Percentiles rank a stretch among this genome's conserved stretches.
These are phyloP conservation scores for Zaprionus davidi DNA, from an alignment of 1,140 invertebrate genomes.

Conservation along the genomic window DNA sequence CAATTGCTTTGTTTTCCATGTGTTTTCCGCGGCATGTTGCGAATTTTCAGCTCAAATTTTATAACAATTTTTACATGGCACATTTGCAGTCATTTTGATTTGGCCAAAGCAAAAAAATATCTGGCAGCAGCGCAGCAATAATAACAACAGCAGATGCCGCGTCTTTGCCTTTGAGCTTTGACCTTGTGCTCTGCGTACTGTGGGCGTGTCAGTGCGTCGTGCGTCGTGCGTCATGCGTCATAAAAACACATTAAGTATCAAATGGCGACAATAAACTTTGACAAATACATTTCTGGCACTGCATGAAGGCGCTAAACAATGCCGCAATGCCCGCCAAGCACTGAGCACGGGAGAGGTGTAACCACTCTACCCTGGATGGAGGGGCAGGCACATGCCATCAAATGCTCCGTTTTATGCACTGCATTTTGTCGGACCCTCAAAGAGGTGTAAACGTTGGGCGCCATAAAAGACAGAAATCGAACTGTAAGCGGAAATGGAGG, in stretches of 20 bases:
- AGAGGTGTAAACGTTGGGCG: slow-evolving; percentile 61
- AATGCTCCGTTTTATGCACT: slow-evolving; percentile 59
- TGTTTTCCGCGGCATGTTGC: slow-evolving; percentile 34
- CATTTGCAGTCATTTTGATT: slow-evolving; percentile 81
- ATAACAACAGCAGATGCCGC: slow-evolving; percentile 49
- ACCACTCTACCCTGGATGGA: neutral
- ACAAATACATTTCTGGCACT: slow-evolving; percentile 64
- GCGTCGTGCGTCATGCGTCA: slow-evolving; percentile 58
- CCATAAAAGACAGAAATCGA: slow-evolving; percentile 12
- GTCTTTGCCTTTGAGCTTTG: slow-evolving; percentile 70
- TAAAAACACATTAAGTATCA: slow-evolving; percentile 78
- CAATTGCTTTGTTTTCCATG: slow-evolving; percentile 34
- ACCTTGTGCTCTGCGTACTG: slow-evolving; percentile 52
- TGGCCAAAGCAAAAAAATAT: slow-evolving; percentile 41
- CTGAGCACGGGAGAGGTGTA: neutral
- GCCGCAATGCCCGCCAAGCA: neutral
- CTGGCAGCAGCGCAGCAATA: slow-evolving; percentile 19
- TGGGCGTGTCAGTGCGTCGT: slow-evolving; percentile 38
- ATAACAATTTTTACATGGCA: slow-evolving; percentile 77
- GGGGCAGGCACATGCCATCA: slow-evolving; percentile 30
- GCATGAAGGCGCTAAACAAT: slow-evolving; percentile 23
- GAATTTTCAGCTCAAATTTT: slow-evolving; percentile 72
- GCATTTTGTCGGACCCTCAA: slow-evolving; percentile 38
- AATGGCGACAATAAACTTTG: slow-evolving; percentile 77
- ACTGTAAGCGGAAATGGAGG: neutral